Conservation (phyloP, 2,888 invertebrate genomes). For the Steinernema scapterisci region DNA sequence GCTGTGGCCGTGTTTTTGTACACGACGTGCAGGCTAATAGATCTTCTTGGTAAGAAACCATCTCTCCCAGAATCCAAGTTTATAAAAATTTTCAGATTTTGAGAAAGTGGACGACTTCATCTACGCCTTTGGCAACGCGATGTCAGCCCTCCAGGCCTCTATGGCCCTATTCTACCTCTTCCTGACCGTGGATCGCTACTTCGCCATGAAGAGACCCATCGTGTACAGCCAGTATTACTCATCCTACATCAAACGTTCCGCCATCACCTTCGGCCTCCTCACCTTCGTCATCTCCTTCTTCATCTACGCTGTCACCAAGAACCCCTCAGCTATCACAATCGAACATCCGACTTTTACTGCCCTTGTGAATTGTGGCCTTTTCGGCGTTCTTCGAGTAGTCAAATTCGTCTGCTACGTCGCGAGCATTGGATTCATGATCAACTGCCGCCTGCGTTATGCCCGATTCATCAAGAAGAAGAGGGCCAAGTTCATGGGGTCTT, state of each 20-base stretch:
- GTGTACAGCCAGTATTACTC: slow-evolving; percentile 13
- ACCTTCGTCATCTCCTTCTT: background rate
- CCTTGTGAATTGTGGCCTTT: background rate
- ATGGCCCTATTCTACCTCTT: slow-evolving; percentile 8
- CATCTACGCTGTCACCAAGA: slow-evolving; percentile 3
- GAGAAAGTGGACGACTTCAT: background rate
- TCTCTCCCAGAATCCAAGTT: background rate
- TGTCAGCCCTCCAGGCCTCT: background rate
- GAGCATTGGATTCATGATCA: background rate
- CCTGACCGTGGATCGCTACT: background rate
- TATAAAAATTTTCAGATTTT: background rate
- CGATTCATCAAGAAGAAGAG: background rate
- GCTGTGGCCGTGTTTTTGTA: background rate
- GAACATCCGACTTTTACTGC: background rate
- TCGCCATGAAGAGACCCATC: slow-evolving; percentile 26
- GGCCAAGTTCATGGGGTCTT: slow-evolving; percentile 18
- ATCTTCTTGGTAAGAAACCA: background rate
- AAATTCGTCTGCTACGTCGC: background rate
- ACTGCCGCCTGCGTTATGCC: background rate
- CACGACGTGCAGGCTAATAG: background rate
- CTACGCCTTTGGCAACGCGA: background rate
- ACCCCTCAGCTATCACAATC: no score
- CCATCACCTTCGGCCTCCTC: background rate
- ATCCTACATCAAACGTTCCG: background rate
- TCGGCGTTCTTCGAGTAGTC: background rate